Evolutionary conservation across 1,140 invertebrate genomes (phyloP).

Genomic region (Ruditapes philippinarum): DNA sequence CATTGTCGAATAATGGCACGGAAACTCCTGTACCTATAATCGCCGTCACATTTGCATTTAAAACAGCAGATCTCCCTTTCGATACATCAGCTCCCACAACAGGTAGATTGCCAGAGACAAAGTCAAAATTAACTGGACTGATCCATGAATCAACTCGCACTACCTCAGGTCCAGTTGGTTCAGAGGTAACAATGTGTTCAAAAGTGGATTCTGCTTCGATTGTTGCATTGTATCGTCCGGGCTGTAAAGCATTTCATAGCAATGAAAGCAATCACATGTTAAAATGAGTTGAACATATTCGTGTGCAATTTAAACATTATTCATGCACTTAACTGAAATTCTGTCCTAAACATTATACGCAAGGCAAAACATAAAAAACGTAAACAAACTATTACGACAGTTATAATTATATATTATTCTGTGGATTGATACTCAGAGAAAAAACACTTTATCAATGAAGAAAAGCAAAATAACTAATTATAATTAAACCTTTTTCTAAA

Average conservation of each 20-base stretch:
- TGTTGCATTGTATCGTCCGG: not conserved
- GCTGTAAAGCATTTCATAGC: not conserved
- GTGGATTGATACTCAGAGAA: no score
- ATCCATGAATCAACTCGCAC: not conserved
- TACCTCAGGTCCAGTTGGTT: not conserved
- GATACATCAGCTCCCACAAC: slow-evolving; percentile 22
- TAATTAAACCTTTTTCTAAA: no score
- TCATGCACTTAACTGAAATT: no score
- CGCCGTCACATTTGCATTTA: not conserved
- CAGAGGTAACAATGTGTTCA: slow-evolving; percentile 1
- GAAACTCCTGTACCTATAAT: not conserved
- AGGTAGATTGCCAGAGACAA: not conserved
- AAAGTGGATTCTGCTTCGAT: not conserved
- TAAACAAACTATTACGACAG: no score
- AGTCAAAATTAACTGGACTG: not conserved
- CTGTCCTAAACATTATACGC: no score
- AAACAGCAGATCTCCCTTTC: slow-evolving; percentile 19
- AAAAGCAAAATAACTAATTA: no score
- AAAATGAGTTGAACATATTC: no score
- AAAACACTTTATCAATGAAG: no score
- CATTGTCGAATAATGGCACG: slow-evolving; percentile 90
- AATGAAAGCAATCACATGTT: no score
- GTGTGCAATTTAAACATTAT: no score
- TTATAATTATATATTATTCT: no score
- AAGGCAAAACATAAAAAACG: no score